Evolutionary conservation across 2,797 vertebrate genomes (phyloP), one percentile per base, ranked within the genome.

Genomic region (Ctenochaetus hawaiiensis): DNA sequence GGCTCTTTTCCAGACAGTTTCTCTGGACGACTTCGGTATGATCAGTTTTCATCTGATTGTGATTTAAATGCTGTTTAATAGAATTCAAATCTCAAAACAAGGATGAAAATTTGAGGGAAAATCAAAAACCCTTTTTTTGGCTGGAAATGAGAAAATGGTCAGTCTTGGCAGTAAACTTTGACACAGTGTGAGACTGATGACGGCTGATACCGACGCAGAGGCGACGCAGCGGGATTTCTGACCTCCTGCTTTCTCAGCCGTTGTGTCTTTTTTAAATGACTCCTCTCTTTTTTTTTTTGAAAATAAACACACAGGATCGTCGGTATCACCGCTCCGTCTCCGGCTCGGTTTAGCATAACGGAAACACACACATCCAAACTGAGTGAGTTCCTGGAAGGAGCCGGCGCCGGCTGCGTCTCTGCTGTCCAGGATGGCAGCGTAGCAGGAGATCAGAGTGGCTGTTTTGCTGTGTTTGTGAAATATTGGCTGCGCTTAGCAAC

Each of bases 401-500:
- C 5, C 17, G 3, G 57, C 66, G 47, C 76, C 16, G 65, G 37
- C 69, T 71, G 82, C 26, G 65, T 64, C 74, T 54, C 63, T 60
- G 80, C 72, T 56, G 66, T 85, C 81, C 79, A 72, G 77, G 70
- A 66, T 66, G 83, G 76, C 82, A 80, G 82, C 18, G 34, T 41
- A 81, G 78, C 81, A 63, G 83, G 65, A 77, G 66, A 68, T 82
- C 87, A 86, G 79, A 48, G 74, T 86, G 86, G 64, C 78, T 91
- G 81, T 75, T 86, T 64, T 69, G 76, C 82, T 87, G 77, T 91
- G 88, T 93, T 93, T 93, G 89, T 90, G 77, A 87, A 90, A 90
- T 83, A 89, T 84, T 86, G 81, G 83, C 85, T 72, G 80, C 78
- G 44, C 92, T 89, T 90, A 91, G 92, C 93, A 93, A 93, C 91